phyloP scores from a whole-genome alignment of 2,888 invertebrate species.

The Drosophila bunnanda region DNA sequence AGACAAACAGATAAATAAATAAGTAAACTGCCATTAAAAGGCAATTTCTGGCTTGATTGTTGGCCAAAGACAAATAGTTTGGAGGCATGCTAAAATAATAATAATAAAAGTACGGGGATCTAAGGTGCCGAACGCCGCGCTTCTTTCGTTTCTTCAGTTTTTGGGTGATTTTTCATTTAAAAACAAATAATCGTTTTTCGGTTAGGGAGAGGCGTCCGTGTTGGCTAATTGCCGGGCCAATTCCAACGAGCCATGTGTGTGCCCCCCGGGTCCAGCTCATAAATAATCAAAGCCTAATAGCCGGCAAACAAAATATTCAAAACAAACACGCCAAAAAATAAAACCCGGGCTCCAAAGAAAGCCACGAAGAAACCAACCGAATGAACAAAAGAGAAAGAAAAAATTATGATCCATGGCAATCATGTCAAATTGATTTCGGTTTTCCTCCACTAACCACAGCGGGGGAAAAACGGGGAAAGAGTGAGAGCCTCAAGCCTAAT shows the following conservation, averaged over 20 bases:
- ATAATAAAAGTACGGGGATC: slow-evolving; percentile 24
- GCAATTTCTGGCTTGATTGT: slow-evolving; percentile 65
- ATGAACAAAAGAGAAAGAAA: slow-evolving; percentile 31
- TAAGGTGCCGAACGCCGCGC: slow-evolving; percentile 23
- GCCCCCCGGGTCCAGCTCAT: slow-evolving; percentile 52
- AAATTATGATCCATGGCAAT: slow-evolving; percentile 77
- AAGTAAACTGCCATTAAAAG: slow-evolving; percentile 68
- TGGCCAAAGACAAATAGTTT: slow-evolving; percentile 66
- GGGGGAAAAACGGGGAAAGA: slow-evolving; percentile 10
- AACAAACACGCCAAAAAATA: slow-evolving; percentile 44
- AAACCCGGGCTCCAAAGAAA: slow-evolving; percentile 34
- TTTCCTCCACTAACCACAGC: slow-evolving; percentile 50
- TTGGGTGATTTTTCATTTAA: slow-evolving; percentile 42
- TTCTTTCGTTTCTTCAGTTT: slow-evolving; percentile 19
- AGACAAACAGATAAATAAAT: slow-evolving; percentile 46
- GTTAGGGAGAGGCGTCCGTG: slow-evolving; percentile 33
- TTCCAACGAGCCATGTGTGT: slow-evolving; percentile 61
- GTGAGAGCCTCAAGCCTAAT: slow-evolving; percentile 37
- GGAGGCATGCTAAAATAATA: slow-evolving; percentile 38
- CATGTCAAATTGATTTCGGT: slow-evolving; percentile 77
- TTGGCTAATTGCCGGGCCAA: slow-evolving; percentile 68
- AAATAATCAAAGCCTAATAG: slow-evolving; percentile 69
- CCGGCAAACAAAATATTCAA: slow-evolving; percentile 60
- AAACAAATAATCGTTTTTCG: slow-evolving; percentile 39
- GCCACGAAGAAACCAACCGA: slow-evolving; percentile 38